Percentiles rank a stretch among this genome's conserved stretches.
Conservation (phyloP, 2,888 invertebrate genomes). For the Pomacea canaliculata region DNA sequence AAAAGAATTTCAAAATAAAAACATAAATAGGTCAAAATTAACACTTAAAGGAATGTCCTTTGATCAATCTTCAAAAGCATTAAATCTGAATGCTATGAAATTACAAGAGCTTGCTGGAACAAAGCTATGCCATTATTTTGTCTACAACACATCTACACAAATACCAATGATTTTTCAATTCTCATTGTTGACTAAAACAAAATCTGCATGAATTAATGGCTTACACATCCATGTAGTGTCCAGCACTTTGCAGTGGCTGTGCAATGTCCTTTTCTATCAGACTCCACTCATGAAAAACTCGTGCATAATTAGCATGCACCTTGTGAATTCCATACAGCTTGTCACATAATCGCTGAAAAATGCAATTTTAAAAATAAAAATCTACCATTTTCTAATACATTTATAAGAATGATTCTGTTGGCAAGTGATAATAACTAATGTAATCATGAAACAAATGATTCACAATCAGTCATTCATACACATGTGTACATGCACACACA, state of each 20-base stretch:
- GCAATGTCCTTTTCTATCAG: conserved; percentile 84
- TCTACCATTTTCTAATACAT: too few species aligned
- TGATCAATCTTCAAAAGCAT: not conserved
- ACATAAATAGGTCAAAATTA: not conserved
- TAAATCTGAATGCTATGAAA: too few species aligned
- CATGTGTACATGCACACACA: too few species aligned
- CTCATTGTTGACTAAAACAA: not conserved
- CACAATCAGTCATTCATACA: too few species aligned
- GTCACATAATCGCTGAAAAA: conserved; percentile 76
- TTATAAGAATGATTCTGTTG: too few species aligned
- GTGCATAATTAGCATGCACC: conserved; percentile 84
- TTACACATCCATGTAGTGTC: conserved; percentile 78
- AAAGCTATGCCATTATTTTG: too few species aligned
- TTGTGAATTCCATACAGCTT: conserved; percentile 83
- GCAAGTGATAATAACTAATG: too few species aligned
- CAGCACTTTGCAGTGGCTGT: conserved; percentile 79
- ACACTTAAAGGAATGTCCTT: not conserved
- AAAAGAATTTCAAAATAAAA: not conserved
- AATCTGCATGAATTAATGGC: not conserved
- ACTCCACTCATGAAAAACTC: conserved; percentile 88
- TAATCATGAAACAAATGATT: too few species aligned
- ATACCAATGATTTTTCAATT: not conserved
- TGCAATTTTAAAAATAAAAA: conserved; percentile 37
- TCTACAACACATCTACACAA: too few species aligned
- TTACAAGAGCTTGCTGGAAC: too few species aligned